A percentile compares a stretch with the other conserved stretches of the same genome.
phyloP scores from a whole-genome alignment of 2,113 vertebrate genomes.

The Mastomys natalensis region DNA sequence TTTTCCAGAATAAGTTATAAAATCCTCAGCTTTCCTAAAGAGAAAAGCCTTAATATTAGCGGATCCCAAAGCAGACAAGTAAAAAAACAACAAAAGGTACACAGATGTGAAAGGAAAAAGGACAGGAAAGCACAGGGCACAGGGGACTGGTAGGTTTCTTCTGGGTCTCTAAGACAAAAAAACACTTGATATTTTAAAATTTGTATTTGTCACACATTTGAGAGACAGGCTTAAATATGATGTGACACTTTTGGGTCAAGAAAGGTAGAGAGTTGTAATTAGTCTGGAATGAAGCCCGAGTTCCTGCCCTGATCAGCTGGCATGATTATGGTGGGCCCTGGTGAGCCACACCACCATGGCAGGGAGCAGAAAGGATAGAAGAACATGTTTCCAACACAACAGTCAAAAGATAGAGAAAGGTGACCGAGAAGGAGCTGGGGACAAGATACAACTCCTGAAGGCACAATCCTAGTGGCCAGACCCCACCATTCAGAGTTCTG shows the following conservation, averaged over 20 bases:
- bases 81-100: background rate
- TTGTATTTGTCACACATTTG: background rate
- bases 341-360: background rate
- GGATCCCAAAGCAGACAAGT: background rate
- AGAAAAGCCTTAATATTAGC: background rate
- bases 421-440: background rate
- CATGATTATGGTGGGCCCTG: background rate
- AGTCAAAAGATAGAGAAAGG: background rate
- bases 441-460: background rate
- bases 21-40: background rate
- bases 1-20: no score
- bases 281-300: background rate
- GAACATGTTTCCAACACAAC: background rate
- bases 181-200: background rate
- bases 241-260: background rate
- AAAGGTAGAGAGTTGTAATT: background rate
- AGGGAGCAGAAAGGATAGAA: background rate
- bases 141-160: background rate
- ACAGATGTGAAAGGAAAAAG: background rate
- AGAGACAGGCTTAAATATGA: background rate
- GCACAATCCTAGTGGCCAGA: no score
- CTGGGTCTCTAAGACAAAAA: background rate
- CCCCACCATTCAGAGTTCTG: background rate
- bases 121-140: background rate
- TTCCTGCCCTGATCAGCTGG: background rate